Evolutionary conservation across 2,888 invertebrate species (phyloP), one percentile per base, ranked within the genome.

Genomic region (Himalopsyche tibetana): DNA sequence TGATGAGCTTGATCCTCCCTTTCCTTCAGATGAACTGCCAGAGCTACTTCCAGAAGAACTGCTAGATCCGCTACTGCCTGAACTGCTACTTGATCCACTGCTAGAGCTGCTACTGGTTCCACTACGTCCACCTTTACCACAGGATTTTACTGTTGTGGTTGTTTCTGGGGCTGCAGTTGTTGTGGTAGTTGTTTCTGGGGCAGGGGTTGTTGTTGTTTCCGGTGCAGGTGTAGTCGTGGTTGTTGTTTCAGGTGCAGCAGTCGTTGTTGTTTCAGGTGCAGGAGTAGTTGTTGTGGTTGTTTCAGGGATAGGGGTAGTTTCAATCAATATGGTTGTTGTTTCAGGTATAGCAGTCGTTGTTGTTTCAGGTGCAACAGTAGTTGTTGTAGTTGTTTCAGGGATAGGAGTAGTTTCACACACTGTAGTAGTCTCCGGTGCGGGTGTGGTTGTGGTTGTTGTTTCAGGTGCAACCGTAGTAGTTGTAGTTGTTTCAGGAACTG

Each of bases 1-100:
- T 28, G 28, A 28, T 28, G 28, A 28, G 28, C 28, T 28, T 28
- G 28, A 28, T 28, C 28, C 28, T 28, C 79, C 79, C 12, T 17
- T 28, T 4, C 5, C 2, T 79, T 2, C 36, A 11, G 36, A 28
- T 4, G 36, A 36, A 36, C 79, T 79, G 4, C 79, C 28, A 8
- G 79, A 79, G 17, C 6, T 4, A 17, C 79, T 79, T 15, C 79
- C 79, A 40, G 79, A 79, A 17, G 38, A 38, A 28, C 79, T 79
- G 36, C 79, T 36, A 12, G 38, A 38, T 12, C 74, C 74, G 12
- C 40, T 28, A 8, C 42, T 36, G n/a, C 80, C 17, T 5, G 80
- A 80, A 4, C 9, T 4, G 9, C 80, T 80, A 8, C 80, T 80
- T 6, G 80, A 80, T 17, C 80, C 42, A 80, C 80, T 80, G n/a